Conservation (phyloP, 2,113 vertebrate genomes). For the Platycercus adscitus region DNA sequence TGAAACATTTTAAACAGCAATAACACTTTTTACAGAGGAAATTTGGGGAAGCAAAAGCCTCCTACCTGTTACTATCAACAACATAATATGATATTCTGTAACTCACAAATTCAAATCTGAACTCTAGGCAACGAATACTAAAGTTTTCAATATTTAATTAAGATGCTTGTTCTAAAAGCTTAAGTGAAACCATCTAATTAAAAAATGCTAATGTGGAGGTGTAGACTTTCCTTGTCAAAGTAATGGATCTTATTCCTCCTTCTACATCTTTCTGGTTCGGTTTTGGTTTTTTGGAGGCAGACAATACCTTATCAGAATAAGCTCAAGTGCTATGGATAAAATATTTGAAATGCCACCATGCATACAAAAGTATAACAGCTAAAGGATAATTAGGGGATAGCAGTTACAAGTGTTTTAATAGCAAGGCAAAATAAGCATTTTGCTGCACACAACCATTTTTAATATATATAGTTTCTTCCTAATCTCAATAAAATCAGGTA, state of each 20-base stretch:
- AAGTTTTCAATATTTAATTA: slow-evolving; percentile 70
- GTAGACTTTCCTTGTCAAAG: slow-evolving; percentile 55
- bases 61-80: background rate
- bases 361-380: background rate
- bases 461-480: background rate
- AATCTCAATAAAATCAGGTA: background rate
- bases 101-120: slow-evolving; percentile 43
- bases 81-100: background rate
- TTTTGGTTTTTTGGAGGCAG: background rate
- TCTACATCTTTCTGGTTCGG: background rate
- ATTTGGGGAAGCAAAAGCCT: background rate
- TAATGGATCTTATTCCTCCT: slow-evolving; percentile 59
- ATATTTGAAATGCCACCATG: slow-evolving; percentile 40
- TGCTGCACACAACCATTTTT: background rate
- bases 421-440: background rate
- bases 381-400: background rate
- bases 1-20: background rate
- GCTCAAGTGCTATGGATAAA: slow-evolving; percentile 51
- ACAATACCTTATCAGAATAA: slow-evolving; percentile 28
- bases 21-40: background rate
- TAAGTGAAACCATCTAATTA: slow-evolving; percentile 68
- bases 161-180: slow-evolving; percentile 55
- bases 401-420: background rate
- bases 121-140: slow-evolving; percentile 6
- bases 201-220: slow-evolving; percentile 67